Conservation (phyloP, 2,113 vertebrate genomes). For the Cochlearius cochlearius region DNA sequence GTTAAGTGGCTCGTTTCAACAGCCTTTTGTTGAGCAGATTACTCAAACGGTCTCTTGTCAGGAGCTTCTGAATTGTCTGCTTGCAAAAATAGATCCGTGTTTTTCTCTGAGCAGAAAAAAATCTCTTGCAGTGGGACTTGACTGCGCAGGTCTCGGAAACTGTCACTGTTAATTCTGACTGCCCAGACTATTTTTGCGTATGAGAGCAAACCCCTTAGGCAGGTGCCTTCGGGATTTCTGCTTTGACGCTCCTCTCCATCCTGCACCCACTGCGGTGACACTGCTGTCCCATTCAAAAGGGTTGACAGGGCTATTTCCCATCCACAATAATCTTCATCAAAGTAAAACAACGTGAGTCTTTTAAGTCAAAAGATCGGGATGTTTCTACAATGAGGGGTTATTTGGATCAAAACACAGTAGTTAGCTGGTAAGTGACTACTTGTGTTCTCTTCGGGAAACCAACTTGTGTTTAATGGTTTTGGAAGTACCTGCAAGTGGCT, state of each 20-base stretch:
- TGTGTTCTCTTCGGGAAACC: background rate
- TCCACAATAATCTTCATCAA: background rate
- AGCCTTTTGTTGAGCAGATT: fast-evolving
- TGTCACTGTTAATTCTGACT: background rate
- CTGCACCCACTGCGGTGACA: fast-evolving
- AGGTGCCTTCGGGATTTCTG: background rate
- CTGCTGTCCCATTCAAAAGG: background rate
- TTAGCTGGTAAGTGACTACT: background rate
- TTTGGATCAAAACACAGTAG: background rate
- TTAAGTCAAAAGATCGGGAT: fast-evolving
- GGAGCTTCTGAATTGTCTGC: background rate
- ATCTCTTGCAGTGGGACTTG: background rate
- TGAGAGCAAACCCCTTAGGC: background rate
- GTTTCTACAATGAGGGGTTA: fast-evolving
- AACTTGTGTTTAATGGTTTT: background rate
- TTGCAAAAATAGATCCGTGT: background rate
- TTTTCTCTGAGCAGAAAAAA: background rate
- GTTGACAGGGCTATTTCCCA: background rate
- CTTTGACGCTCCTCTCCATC: background rate
- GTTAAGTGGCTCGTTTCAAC: background rate
- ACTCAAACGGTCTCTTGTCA: background rate
- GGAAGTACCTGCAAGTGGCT: background rate
- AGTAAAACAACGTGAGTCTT: background rate
- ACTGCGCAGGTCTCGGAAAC: background rate
- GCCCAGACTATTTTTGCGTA: background rate